Conservation (phyloP, 2,113 vertebrate genomes). For the Lota lota region DNA sequence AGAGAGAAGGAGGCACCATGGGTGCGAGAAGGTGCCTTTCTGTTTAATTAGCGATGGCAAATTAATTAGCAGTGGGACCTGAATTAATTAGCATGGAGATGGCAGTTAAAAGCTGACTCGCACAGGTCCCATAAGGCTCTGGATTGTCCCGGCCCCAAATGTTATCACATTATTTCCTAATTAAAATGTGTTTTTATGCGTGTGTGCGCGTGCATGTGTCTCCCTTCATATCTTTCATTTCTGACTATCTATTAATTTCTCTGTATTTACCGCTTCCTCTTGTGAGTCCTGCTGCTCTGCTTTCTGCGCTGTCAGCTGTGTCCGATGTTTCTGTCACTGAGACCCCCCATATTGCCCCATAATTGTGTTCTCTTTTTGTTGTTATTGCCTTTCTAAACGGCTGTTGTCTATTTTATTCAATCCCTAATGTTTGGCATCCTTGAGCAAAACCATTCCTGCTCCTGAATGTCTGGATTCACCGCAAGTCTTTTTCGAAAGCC, state of each 20-base stretch:
- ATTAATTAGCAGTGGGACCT: conserved; percentile 71
- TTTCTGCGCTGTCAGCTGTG: conserved; percentile 14
- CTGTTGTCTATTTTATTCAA: conserved; percentile 3
- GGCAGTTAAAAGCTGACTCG: conserved; percentile 51
- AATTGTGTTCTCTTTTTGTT: conserved; percentile 15
- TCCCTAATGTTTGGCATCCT: no score
- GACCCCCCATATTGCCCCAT: background rate
- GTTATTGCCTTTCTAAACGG: background rate
- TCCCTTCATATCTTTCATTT: conserved; percentile 1
- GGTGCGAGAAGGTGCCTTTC: conserved; percentile 66
- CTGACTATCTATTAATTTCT: background rate
- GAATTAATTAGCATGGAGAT: conserved; percentile 71
- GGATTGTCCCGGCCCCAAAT: conserved; percentile 42
- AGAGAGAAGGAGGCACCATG: conserved; percentile 20
- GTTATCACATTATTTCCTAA: conserved; percentile 61
- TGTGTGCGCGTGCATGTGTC: conserved; percentile 17
- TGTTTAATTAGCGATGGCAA: conserved; percentile 70
- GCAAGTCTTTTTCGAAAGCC: no score
- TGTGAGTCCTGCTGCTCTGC: conserved; percentile 7
- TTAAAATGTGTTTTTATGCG: conserved; percentile 45
- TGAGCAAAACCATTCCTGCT: no score
- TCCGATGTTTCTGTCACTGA: conserved; percentile 2
- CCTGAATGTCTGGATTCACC: no score
- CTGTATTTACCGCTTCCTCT: no score
- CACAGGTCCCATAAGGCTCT: conserved; percentile 50